Percentiles rank a stretch among this genome's conserved stretches.
These are phyloP conservation scores for Catamblyrhynchus diadema DNA, from an alignment of 2,797 vertebrate species.

Conservation along the genomic window DNA sequence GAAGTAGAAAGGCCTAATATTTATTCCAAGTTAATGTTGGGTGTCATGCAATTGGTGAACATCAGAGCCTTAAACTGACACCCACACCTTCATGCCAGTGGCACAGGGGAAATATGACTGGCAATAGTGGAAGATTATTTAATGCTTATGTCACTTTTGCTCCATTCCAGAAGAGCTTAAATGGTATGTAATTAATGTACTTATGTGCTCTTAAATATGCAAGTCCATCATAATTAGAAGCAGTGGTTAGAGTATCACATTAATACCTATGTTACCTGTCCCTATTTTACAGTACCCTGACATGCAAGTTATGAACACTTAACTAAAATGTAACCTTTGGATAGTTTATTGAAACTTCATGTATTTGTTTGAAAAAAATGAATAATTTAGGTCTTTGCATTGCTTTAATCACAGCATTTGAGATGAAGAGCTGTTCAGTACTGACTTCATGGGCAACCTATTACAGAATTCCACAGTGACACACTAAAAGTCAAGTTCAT, in stretches of 20 bases:
- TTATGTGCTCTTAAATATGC: constrained; percentile 21
- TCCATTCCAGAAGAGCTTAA: background rate
- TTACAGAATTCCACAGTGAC: background rate
- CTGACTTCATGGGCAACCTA: background rate
- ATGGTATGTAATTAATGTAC: constrained; percentile 19
- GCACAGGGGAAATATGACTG: background rate
- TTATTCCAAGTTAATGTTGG: background rate
- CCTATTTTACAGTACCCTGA: background rate
- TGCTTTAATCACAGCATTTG: background rate
- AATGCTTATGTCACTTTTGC: constrained; percentile 9
- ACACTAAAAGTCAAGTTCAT: background rate
- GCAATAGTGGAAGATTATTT: background rate
- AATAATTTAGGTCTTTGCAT: background rate
- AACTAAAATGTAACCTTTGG: background rate
- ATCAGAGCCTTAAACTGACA: background rate
- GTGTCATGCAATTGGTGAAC: background rate
- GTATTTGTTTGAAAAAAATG: background rate
- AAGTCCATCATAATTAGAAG: constrained; percentile 30
- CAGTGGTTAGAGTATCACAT: background rate
- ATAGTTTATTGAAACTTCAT: background rate
- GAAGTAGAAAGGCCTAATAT: background rate
- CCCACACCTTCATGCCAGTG: background rate
- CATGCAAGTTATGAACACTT: background rate
- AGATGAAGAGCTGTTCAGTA: background rate
- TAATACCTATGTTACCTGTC: background rate